Conservation (phyloP, 2,113 vertebrate genomes). For the Oreotragus oreotragus region DNA sequence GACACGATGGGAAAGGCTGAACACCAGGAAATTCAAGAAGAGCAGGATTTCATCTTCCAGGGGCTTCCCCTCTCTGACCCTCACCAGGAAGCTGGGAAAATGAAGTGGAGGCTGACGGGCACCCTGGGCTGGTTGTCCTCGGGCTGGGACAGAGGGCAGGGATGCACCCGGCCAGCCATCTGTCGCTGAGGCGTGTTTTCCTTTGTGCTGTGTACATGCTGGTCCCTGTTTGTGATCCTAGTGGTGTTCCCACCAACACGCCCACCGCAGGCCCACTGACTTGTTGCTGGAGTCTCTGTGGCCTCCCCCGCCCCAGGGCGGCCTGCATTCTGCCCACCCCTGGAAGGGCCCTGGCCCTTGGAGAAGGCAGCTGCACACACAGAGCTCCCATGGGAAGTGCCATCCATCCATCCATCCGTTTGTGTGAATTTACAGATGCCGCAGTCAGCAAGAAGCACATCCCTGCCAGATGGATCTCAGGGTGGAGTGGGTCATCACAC, state of each 20-base stretch:
- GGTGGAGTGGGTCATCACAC: background rate
- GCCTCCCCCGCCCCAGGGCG: background rate
- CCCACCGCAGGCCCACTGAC: too few species aligned
- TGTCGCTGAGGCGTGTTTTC: background rate
- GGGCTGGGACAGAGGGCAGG: background rate
- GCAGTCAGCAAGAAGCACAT: background rate
- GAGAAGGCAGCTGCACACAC: background rate
- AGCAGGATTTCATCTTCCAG: too few species aligned
- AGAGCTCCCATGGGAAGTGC: background rate
- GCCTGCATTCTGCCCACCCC: background rate
- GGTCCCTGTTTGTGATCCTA: background rate
- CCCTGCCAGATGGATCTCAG: background rate
- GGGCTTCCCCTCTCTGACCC: background rate
- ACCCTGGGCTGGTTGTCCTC: too few species aligned
- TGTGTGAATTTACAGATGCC: background rate
- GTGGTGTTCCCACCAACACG: background rate
- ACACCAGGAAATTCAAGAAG: background rate
- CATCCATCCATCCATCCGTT: background rate
- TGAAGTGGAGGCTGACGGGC: too few species aligned
- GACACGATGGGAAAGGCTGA: background rate
- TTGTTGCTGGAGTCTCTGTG: background rate
- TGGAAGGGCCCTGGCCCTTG: background rate
- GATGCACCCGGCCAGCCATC: background rate
- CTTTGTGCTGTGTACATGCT: background rate
- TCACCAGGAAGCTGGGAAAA: rapidly evolving